phyloP scores from a whole-genome alignment of 2,113 vertebrate species.

The Narcine bancroftii region DNA sequence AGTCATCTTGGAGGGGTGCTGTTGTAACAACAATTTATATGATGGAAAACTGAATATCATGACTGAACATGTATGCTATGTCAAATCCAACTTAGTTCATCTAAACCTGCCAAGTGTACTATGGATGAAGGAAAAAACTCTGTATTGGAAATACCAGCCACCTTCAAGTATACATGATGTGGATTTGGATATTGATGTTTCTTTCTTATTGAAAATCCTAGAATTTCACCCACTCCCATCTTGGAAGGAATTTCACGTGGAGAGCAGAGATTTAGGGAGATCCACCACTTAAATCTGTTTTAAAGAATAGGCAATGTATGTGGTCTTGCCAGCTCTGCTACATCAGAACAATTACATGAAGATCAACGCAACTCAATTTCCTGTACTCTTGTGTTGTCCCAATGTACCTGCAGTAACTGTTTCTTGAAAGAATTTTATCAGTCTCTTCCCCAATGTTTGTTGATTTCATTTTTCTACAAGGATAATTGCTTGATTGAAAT shows the following conservation, averaged over 20 bases:
- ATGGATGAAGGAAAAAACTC: not conserved
- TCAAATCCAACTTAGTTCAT: not conserved
- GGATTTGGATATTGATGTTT: not conserved
- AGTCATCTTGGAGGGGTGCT: not conserved
- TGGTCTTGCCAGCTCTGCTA: not conserved
- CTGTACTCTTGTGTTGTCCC: not conserved
- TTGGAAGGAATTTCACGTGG: not conserved
- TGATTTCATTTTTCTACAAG: not conserved
- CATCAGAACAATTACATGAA: not conserved
- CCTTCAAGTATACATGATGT: not conserved
- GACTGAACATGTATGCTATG: not conserved
- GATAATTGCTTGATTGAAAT: not conserved
- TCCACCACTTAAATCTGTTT: not conserved
- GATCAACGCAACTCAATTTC: not conserved
- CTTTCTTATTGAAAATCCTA: not conserved
- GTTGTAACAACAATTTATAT: not conserved
- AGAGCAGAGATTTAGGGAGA: not conserved
- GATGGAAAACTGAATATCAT: not conserved
- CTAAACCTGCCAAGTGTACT: not conserved
- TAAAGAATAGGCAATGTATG: not conserved
- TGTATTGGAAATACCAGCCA: not conserved
- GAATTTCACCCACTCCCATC: not conserved
- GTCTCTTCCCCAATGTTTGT: not conserved
- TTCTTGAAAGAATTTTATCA: not conserved
- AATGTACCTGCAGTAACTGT: not conserved